Percentiles rank a stretch among this genome's conserved stretches.
Evolutionary conservation across 1,140 invertebrate species (phyloP).

Genomic region (Temnothorax longispinosus): DNA sequence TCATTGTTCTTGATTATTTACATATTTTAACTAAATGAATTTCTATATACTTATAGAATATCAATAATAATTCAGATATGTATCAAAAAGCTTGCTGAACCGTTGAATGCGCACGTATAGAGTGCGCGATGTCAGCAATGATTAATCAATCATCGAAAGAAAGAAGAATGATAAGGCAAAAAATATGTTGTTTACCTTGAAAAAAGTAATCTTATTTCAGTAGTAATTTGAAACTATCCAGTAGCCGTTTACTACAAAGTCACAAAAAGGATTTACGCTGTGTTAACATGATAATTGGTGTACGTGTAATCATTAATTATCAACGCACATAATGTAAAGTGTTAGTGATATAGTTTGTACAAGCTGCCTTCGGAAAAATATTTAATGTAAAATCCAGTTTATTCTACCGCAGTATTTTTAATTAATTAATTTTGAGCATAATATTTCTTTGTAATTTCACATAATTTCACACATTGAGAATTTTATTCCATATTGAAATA

Average conservation of each 20-base stretch:
- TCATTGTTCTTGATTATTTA: not conserved
- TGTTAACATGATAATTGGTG: not conserved
- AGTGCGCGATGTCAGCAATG: not conserved
- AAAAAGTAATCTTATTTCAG: conserved; percentile 7
- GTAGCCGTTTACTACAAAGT: not conserved
- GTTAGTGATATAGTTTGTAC: not conserved
- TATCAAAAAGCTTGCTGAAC: not conserved
- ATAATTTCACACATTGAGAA: not conserved
- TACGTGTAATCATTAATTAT: not conserved
- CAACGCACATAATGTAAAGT: not conserved
- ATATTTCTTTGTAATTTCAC: not conserved
- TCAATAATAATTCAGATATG: not conserved
- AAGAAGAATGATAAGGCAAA: not conserved
- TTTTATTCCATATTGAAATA: not conserved
- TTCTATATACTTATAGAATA: not conserved
- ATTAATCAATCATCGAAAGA: conserved; percentile 10
- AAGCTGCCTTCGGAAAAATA: not conserved
- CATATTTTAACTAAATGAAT: not conserved
- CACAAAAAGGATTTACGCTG: not conserved
- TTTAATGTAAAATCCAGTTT: not conserved
- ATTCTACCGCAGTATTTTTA: not conserved
- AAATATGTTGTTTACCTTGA: conserved; percentile 10
- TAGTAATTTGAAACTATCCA: not conserved
- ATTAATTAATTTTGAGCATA: not conserved
- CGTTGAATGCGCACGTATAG: not conserved